phyloP scores from a whole-genome alignment of 2,888 invertebrate genomes.

The Chalcis sispes region DNA sequence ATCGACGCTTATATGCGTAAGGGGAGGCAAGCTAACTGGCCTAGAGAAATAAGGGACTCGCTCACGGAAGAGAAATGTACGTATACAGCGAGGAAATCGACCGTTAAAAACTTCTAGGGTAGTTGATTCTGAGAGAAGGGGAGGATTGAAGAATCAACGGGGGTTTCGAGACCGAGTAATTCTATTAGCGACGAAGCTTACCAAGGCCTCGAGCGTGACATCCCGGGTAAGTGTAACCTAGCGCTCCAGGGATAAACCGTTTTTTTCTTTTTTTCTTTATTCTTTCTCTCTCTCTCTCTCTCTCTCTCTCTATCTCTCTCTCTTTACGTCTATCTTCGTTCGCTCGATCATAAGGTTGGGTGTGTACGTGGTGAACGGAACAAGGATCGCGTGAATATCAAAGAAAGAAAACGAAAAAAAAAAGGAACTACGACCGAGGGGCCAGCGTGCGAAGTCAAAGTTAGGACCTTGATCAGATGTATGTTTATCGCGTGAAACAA shows the following conservation, averaged over 20 bases:
- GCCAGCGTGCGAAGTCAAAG: too few relatives aligned
- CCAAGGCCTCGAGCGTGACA: constrained; percentile 21
- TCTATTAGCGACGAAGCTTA: constrained; percentile 65
- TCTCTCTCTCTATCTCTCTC: neutral
- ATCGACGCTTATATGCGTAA: constrained; percentile 49
- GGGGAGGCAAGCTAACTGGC: constrained; percentile 18
- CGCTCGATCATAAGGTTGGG: too few relatives aligned
- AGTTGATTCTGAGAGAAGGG: too few relatives aligned
- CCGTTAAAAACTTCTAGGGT: constrained; percentile 73
- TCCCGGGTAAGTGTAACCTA: neutral
- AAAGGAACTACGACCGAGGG: too few relatives aligned
- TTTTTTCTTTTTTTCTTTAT: neutral
- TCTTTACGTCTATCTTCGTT: neutral
- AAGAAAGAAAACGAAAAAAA: neutral
- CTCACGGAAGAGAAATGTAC: too few relatives aligned
- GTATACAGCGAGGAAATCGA: constrained; percentile 69
- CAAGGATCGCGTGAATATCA: neutral
- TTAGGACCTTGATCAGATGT: too few relatives aligned
- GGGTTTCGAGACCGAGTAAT: constrained; percentile 63
- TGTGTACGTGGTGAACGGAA: too few relatives aligned
- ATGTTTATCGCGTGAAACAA: too few relatives aligned
- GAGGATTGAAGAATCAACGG: neutral
- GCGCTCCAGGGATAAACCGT: too few relatives aligned
- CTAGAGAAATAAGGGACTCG: neutral
- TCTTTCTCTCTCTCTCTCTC: neutral